These are phyloP conservation scores for Rhinopomastus cyanomelas DNA, from an alignment of 2,113 vertebrate genomes.

Conservation along the genomic window DNA sequence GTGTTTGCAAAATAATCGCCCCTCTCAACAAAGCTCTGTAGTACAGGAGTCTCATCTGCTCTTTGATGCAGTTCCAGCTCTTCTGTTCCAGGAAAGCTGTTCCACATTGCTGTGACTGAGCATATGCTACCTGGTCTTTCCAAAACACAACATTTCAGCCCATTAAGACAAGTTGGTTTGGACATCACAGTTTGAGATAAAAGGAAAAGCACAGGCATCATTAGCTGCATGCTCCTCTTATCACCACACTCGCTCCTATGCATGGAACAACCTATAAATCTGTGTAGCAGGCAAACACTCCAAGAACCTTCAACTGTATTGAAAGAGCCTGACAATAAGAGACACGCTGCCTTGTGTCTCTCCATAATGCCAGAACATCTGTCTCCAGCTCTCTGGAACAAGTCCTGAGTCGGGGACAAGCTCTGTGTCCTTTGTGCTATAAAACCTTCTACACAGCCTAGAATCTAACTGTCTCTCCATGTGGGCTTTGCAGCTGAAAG, in stretches of 20 bases:
- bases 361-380: background rate
- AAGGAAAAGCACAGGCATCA: background rate
- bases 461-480: background rate
- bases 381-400: background rate
- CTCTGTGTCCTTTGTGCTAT: background rate
- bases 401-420: background rate
- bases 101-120: background rate
- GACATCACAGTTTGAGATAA: background rate
- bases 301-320: background rate
- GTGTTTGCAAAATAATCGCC: background rate
- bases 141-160: background rate
- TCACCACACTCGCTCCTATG: background rate
- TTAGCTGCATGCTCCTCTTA: background rate
- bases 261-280: background rate
- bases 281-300: background rate
- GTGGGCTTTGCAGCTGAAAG: background rate
- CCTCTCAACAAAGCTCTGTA: background rate
- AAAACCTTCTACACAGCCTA: background rate
- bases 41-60: background rate
- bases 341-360: accelerated
- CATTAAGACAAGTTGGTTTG: background rate
- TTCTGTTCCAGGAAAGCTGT: background rate
- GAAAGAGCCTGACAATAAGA: background rate
- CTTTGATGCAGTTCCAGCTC: slow-evolving; percentile 35
- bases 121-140: background rate